Conservation (phyloP, 2,797 vertebrate species). For the Gobio occitaniae region DNA sequence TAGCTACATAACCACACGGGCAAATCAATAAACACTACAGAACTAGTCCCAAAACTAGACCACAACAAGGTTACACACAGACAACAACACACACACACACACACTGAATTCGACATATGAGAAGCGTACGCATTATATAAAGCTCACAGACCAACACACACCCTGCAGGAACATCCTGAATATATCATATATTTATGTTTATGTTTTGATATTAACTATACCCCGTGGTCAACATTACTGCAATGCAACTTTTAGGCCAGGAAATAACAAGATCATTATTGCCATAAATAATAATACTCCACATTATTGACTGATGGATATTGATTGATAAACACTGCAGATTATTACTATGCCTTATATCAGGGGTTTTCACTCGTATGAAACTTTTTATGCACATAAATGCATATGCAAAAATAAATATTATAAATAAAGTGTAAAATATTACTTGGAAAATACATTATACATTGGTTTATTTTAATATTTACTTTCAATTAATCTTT, state of each 20-base stretch:
- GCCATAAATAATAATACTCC: background rate
- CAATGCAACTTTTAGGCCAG: background rate
- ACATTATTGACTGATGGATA: too few relatives aligned
- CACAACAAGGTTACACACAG: constrained; percentile 45
- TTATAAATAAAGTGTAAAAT: too few relatives aligned
- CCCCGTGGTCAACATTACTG: background rate
- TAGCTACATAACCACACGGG: constrained; percentile 53
- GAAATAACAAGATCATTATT: background rate
- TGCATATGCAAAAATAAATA: too few relatives aligned
- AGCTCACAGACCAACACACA: background rate
- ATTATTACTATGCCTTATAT: too few relatives aligned
- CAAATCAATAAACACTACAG: constrained; percentile 65
- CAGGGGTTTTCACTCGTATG: too few relatives aligned
- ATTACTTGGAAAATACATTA: too few relatives aligned
- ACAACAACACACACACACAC: constrained; percentile 1
- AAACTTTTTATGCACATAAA: too few relatives aligned
- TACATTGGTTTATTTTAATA: too few relatives aligned
- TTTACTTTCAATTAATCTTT: too few relatives aligned
- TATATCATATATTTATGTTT: background rate
- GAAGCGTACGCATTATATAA: background rate
- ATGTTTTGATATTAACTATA: background rate
- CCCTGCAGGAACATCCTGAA: background rate
- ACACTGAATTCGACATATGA: background rate
- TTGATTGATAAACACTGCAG: background rate
- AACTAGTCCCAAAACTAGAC: constrained; percentile 53